Evolutionary conservation across 2,113 vertebrate species (phyloP).

Genomic region (Vulpes ferrilata): DNA sequence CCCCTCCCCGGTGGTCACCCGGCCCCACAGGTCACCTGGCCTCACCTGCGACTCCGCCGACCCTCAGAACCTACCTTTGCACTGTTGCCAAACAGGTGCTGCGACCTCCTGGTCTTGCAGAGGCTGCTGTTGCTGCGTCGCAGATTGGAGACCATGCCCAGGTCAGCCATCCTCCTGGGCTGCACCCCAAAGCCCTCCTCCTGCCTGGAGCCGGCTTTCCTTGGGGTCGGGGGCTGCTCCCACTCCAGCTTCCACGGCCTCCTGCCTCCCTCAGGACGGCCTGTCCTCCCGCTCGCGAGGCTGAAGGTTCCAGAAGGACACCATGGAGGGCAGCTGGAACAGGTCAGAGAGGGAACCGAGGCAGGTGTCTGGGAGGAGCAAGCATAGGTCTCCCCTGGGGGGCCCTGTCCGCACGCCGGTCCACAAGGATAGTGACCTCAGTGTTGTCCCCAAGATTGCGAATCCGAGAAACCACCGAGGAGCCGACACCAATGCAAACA

Average conservation of each 20-base stretch:
- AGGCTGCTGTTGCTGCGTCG: slow-evolving; percentile 78
- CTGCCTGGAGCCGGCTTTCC: slow-evolving; percentile 73
- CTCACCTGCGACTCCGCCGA: too few species aligned
- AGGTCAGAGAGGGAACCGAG: not conserved
- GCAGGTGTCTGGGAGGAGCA: not conserved
- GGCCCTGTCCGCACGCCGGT: not conserved
- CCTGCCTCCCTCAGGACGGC: not conserved
- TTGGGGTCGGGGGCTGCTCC: not conserved
- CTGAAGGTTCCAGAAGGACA: not conserved
- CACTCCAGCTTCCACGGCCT: not conserved
- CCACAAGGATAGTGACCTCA: too few species aligned
- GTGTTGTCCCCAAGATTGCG: too few species aligned
- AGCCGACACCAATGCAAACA: too few species aligned
- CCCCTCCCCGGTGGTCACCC: not conserved
- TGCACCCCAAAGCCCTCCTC: slow-evolving; percentile 58
- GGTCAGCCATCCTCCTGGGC: slow-evolving; percentile 63
- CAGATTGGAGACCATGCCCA: slow-evolving; percentile 81
- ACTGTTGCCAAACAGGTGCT: slow-evolving; percentile 46
- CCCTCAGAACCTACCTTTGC: slow-evolving; percentile 83
- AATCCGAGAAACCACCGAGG: too few species aligned
- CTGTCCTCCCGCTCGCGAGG: not conserved
- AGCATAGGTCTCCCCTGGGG: rapidly evolving
- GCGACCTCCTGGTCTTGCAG: slow-evolving; percentile 60
- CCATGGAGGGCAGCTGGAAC: not conserved
- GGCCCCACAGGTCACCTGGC: not conserved